A percentile compares a stretch with the other conserved stretches of the same genome.
phyloP scores from a whole-genome alignment of 37 sponge, comb jelly and placozoan species.

The Corticium candelabrum region DNA sequence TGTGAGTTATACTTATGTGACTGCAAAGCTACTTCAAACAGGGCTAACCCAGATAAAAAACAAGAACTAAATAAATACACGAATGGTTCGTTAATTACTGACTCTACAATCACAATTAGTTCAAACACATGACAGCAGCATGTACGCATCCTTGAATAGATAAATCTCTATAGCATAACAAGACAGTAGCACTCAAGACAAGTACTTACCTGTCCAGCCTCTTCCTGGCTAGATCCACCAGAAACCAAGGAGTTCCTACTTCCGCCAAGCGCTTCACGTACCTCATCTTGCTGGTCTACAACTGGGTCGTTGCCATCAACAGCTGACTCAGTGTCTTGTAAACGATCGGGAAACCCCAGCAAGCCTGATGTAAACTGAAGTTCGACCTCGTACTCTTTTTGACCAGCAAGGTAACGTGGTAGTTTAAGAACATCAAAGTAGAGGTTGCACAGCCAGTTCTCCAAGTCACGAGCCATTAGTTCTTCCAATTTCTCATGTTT shows the following conservation, averaged over 20 bases:
- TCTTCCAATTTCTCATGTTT: conserved; percentile 26
- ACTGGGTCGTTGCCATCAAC: background rate
- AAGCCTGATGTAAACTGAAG: conserved; percentile 24
- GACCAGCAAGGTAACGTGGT: conserved; percentile 25
- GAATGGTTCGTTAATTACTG: too few species aligned
- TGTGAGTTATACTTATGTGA: too few species aligned
- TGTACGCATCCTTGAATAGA: too few species aligned
- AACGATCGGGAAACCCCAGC: conserved; percentile 28
- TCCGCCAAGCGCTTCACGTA: background rate
- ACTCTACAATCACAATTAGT: too few species aligned
- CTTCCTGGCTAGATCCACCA: background rate
- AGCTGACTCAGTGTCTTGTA: background rate
- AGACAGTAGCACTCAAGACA: too few species aligned
- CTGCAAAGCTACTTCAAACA: too few species aligned
- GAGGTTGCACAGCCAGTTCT: conserved; percentile 36
- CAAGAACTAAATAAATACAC: too few species aligned
- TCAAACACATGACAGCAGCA: too few species aligned
- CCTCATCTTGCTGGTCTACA: background rate
- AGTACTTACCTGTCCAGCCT: too few species aligned
- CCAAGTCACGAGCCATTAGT: conserved; percentile 23
- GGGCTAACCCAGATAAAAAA: too few species aligned
- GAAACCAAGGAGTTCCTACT: background rate
- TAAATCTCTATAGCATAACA: too few species aligned
- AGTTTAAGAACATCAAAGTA: conserved; percentile 28
- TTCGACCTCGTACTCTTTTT: conserved; percentile 38